Evolutionary conservation across 2,888 invertebrate species (phyloP), one percentile per base, ranked within the genome.

Genomic region (Acheta domesticus): DNA sequence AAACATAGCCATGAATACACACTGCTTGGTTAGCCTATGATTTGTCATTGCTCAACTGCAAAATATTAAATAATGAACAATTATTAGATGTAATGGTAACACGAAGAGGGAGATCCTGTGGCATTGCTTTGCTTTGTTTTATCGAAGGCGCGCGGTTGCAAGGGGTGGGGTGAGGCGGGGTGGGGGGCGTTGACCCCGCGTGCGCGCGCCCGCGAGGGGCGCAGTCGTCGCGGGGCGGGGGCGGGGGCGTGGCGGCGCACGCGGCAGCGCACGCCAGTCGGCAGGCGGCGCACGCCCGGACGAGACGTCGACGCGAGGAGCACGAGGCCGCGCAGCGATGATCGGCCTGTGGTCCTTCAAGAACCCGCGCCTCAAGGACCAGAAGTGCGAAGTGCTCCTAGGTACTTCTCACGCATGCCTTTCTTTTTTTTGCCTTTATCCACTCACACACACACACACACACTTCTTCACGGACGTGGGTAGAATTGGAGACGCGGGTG

Each of bases 371-470:
- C 88, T 92, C 82, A 88, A 93, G 85, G 90, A 90, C 86, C 90
- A 91, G 83, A 89, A 90, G 86, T 92, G 91, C 87, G 93, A 93
- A 88, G 89, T 93, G 81, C 87, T 93, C 83, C 88, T 93, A 85
- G 93, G 93, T 93, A 90, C 87, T 89, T 87, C 79, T 49, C 36
- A 36, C 76, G 48, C 2, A 36, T 36, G 36, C 36, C 36, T 36
- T 36, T 20, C 20, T 82, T 73, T 48, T 73, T 48, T 36, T 36
- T 74, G 11, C 36, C 36, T 8, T 36, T 36, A 8, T 36, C 36
- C 36, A 36, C 23, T 3, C 23, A 3, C 23, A 1, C 36, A 8
- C 23, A 23, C 23, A 3, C 23, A 1, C 36, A 8, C 36, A 36
- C 36, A 36, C 36, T 36, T 36, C 36, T 36, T 5, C 36, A 36